These are phyloP conservation scores for Chamaea fasciata DNA, from an alignment of 2,113 vertebrate species.

Conservation along the genomic window DNA sequence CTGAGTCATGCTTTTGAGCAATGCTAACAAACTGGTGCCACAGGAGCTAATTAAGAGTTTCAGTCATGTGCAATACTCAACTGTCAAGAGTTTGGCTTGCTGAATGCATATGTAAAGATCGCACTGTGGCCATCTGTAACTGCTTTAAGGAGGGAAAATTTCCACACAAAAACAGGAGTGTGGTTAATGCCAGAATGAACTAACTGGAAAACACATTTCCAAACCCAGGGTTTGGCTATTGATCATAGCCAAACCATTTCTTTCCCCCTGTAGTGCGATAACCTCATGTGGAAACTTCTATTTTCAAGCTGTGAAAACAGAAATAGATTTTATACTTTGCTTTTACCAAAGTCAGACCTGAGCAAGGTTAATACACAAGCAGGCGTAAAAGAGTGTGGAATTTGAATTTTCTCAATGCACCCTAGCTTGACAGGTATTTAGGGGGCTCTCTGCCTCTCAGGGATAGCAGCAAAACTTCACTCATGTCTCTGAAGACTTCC, in stretches of 20 bases:
- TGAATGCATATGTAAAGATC: background rate
- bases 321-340: background rate
- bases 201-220: slow-evolving; percentile 37
- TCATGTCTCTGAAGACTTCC: background rate
- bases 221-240: slow-evolving; percentile 23
- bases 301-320: slow-evolving; percentile 37
- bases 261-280: background rate
- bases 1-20: background rate
- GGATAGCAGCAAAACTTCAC: background rate
- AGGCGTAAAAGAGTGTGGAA: background rate
- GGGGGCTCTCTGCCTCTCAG: background rate
- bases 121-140: background rate
- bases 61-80: background rate
- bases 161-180: slow-evolving; percentile 11
- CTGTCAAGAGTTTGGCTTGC: background rate
- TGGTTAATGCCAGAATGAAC: slow-evolving; percentile 35
- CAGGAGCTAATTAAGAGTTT: background rate
- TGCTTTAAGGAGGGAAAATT: slow-evolving; percentile 17
- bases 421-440: background rate
- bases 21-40: background rate
- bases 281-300: slow-evolving; percentile 27
- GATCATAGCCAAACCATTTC: background rate
- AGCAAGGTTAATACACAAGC: background rate
- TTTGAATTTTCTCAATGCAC: background rate
- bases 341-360: background rate